These are phyloP conservation scores for Tetramorium alpestre DNA, from an alignment of 1,140 invertebrate genomes.

Conservation along the genomic window DNA sequence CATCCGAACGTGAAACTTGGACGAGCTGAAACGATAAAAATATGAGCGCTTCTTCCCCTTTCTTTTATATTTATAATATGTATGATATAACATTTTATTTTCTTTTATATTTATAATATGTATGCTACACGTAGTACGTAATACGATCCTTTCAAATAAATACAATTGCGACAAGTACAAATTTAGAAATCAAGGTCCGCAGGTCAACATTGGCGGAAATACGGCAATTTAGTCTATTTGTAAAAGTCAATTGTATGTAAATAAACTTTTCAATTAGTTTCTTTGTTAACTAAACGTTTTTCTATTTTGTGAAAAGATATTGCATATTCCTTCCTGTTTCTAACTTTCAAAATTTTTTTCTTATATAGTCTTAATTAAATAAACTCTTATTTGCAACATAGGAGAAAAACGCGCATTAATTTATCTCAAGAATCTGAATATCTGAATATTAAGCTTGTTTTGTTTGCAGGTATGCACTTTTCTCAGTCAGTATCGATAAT, in stretches of 20 bases:
- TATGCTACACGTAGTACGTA: background rate
- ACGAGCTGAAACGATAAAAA: background rate
- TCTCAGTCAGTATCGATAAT: slow-evolving; percentile 98
- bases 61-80: background rate
- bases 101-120: too few species aligned
- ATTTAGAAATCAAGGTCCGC: background rate
- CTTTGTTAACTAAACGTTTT: background rate
- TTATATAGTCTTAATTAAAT: background rate
- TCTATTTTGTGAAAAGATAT: background rate
- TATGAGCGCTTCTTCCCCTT: background rate
- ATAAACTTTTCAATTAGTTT: background rate
- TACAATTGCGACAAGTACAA: background rate
- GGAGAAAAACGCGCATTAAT: background rate
- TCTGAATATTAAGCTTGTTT: slow-evolving; percentile 61
- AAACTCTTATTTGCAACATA: background rate
- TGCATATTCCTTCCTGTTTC: background rate
- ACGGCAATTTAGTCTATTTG: background rate
- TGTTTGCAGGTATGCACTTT: slow-evolving; percentile 97
- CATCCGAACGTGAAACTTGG: background rate
- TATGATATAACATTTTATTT: background rate
- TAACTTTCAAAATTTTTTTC: background rate
- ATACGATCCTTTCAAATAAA: background rate
- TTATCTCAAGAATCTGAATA: background rate
- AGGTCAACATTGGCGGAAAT: background rate
- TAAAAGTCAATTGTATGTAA: background rate